Evolutionary conservation across 2,797 vertebrate genomes (phyloP).

Genomic region (Tamandua tetradactyla): DNA sequence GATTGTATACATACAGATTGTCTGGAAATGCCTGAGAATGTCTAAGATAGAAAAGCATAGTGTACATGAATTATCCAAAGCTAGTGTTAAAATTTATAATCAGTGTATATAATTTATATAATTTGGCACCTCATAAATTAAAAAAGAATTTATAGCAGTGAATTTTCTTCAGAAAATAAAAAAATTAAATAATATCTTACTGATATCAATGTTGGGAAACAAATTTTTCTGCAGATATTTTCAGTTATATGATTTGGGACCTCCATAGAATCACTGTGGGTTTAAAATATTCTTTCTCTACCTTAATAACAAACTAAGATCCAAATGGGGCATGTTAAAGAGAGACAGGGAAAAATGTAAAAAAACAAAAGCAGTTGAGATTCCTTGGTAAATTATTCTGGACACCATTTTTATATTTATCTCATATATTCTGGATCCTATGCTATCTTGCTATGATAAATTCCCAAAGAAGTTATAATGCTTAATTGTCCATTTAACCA

Average conservation of each 20-base stretch:
- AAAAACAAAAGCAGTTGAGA: not conserved
- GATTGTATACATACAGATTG: accelerated
- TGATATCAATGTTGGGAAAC: not conserved
- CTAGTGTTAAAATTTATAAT: not conserved
- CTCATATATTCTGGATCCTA: not conserved
- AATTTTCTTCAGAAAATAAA: not conserved
- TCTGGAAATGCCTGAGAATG: not conserved
- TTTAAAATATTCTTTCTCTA: not conserved
- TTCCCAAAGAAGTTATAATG: not conserved
- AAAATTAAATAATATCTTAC: not conserved
- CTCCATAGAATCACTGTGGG: not conserved
- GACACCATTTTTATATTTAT: not conserved
- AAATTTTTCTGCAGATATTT: not conserved
- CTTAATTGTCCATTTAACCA: not conserved
- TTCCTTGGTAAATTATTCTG: not conserved
- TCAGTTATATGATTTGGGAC: not conserved
- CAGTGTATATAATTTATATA: not conserved
- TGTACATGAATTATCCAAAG: not conserved
- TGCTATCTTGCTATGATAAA: not conserved
- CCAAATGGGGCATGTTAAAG: not conserved
- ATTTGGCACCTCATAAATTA: not conserved
- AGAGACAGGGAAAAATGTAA: not conserved
- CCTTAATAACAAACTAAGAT: not conserved
- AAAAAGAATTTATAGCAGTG: not conserved
- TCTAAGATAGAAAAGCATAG: not conserved